Evolutionary conservation across 1,140 invertebrate genomes (phyloP), one percentile per base, ranked within the genome.

Genomic region (Temnothorax longispinosus): DNA sequence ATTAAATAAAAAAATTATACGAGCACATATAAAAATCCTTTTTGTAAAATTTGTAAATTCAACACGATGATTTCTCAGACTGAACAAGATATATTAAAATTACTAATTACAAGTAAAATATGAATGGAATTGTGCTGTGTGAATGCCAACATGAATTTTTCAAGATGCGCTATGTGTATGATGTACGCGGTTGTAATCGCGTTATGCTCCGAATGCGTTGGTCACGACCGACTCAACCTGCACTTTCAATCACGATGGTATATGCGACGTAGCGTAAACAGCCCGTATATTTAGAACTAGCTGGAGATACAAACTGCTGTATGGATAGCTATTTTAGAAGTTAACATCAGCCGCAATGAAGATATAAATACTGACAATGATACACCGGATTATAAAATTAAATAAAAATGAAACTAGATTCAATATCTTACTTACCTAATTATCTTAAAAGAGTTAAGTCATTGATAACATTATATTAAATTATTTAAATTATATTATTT

Each of bases 141-240:
- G 47, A 81, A 32, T 35, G 64, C 44, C n/a, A 69, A 67, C 32
- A 81, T 71, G 47, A 81, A 81, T 71, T 81, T 81, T 81, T 54
- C 47, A 71, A 81, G 35, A 81, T 41, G 47, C 15, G n/a, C 47
- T 5, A 21, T n/a, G 11, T 67, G n/a, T n/a, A 21, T 44, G 32
- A 52, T 80, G 75, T 64, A 78, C 44, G 76, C 76, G 32, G 64
- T 54, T 81, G 38, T 71, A 71, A 64, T 85, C 60, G 75, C 56
- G 82, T 85, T 77, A 85, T 78, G 72, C 81, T 85, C 56, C 72
- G 72, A 78, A 85, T 85, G 58, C 44, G 35, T 35, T 47, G 71
- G 44, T 85, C 74, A 85, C 74, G 74, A 85, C 47, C 74, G 58
- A 54, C 58, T 77, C 74, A 52, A 64, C 56, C 50, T 77, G 44